These are phyloP conservation scores for Hirtodrosophila cameraria DNA, from an alignment of 2,888 invertebrate genomes.

Conservation along the genomic window DNA sequence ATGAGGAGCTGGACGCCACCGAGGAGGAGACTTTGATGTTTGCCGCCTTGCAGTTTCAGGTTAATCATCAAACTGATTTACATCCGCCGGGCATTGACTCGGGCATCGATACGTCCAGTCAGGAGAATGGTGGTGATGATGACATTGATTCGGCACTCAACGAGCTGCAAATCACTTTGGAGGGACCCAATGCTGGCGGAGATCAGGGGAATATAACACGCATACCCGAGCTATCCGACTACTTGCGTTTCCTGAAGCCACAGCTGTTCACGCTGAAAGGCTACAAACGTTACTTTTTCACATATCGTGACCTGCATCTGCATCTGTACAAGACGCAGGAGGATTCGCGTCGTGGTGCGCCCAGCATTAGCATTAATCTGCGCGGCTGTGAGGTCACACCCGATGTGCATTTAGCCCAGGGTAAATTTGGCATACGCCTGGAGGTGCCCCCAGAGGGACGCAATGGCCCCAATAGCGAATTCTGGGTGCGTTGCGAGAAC, in stretches of 20 bases:
- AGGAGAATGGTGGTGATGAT: constrained; percentile 90
- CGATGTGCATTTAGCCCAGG: constrained; percentile 96
- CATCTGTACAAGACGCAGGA: constrained; percentile 93
- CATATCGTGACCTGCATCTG: constrained; percentile 96
- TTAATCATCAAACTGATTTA: constrained; percentile 89
- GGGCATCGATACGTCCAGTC: constrained; percentile 65
- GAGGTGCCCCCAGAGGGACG: constrained; percentile 96
- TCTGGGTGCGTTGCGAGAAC: constrained; percentile 97
- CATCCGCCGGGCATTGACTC: constrained; percentile 72
- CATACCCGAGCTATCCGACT: constrained; percentile 96
- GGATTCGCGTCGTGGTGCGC: constrained; percentile 88
- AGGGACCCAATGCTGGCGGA: constrained; percentile 89
- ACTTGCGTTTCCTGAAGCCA: constrained; percentile 96
- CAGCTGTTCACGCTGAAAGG: constrained; percentile 98
- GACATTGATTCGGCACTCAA: constrained; percentile 97
- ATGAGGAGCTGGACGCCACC: constrained; percentile 99
- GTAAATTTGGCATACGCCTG: constrained; percentile 96
- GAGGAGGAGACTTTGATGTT: constrained; percentile 99
- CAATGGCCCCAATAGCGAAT: constrained; percentile 98
- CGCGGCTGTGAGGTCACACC: constrained; percentile 98
- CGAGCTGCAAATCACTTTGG: constrained; percentile 95
- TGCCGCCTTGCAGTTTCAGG: constrained; percentile 96
- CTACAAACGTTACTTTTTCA: constrained; percentile 97
- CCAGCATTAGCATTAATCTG: constrained; percentile 91
- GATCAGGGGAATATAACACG: constrained; percentile 94